Evolutionary conservation across 2,797 vertebrate genomes (phyloP).

Genomic region (Macrochelys suwanniensis): DNA sequence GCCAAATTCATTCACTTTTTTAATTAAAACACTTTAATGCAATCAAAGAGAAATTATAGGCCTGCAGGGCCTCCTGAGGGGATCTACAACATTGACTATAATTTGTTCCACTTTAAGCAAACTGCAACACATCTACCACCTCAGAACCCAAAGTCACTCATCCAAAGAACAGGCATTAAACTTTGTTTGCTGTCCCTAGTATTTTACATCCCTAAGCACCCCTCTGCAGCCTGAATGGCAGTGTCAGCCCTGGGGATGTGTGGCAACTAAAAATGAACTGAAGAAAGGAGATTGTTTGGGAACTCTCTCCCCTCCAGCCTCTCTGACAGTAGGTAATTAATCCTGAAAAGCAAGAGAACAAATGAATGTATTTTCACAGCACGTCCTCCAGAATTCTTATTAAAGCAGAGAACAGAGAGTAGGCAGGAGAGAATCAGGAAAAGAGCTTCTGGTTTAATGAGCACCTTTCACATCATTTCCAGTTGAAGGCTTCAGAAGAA

Average conservation of each 20-base stretch:
- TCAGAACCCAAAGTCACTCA: neutral
- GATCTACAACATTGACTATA: neutral
- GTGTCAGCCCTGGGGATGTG: neutral
- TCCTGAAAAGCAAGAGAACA: neutral
- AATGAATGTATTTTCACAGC: neutral
- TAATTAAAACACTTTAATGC: neutral
- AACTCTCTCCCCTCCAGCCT: neutral
- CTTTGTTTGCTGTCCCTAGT: neutral
- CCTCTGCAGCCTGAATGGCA: neutral
- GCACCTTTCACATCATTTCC: neutral
- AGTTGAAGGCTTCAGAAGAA: neutral
- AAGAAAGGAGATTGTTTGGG: neutral
- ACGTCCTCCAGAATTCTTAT: neutral
- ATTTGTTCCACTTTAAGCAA: neutral
- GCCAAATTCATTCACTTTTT: slow-evolving; percentile 15
- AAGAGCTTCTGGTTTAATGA: neutral
- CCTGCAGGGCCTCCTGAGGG: neutral
- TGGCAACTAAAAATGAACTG: neutral
- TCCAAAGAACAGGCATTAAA: neutral
- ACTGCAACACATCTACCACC: neutral
- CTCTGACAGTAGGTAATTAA: neutral
- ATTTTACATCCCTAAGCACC: slow-evolving; percentile 17
- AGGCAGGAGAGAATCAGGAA: neutral
- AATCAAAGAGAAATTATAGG: neutral
- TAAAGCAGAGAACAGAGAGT: neutral